Evolutionary conservation across 2,113 vertebrate species (phyloP).

Genomic region (Peromyscus californicus): DNA sequence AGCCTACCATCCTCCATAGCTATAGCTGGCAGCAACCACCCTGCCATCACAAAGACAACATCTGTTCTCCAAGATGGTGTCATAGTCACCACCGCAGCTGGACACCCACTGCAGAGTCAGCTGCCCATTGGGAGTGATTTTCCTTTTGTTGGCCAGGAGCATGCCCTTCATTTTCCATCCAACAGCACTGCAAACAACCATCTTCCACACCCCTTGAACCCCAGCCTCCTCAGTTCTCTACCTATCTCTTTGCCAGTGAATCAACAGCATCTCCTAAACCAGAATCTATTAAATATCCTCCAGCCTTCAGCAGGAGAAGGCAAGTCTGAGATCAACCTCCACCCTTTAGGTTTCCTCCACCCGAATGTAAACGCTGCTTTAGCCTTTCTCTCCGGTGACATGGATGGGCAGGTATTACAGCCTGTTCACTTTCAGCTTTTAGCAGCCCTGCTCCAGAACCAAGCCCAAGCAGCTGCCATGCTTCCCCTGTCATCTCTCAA

Average conservation of each 20-base stretch:
- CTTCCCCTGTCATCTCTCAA: slow-evolving; percentile 90
- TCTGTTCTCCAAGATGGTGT: slow-evolving; percentile 91
- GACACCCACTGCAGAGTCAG: slow-evolving; percentile 89
- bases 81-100: slow-evolving; percentile 91
- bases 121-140: slow-evolving; percentile 89
- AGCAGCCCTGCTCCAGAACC: slow-evolving; percentile 91
- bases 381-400: slow-evolving; percentile 90
- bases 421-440: slow-evolving; percentile 91
- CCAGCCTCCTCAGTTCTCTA: slow-evolving; percentile 90
- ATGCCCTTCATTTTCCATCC: slow-evolving; percentile 90
- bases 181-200: slow-evolving; percentile 89
- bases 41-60: slow-evolving; percentile 92
- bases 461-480: slow-evolving; percentile 90
- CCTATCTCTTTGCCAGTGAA: slow-evolving; percentile 92
- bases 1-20: slow-evolving; percentile 89
- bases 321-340: slow-evolving; percentile 92
- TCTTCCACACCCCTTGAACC: slow-evolving; percentile 89
- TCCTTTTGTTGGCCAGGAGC: slow-evolving; percentile 89
- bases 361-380: slow-evolving; percentile 90
- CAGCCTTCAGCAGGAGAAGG: slow-evolving; percentile 92
- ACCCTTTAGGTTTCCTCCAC: slow-evolving; percentile 91
- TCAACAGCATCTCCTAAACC: slow-evolving; percentile 93
- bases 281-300: slow-evolving; percentile 92
- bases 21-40: slow-evolving; percentile 90
- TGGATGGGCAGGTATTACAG: slow-evolving; percentile 90